Conservation (phyloP, 2,797 vertebrate species). For the Protosalanx chinensis region DNA sequence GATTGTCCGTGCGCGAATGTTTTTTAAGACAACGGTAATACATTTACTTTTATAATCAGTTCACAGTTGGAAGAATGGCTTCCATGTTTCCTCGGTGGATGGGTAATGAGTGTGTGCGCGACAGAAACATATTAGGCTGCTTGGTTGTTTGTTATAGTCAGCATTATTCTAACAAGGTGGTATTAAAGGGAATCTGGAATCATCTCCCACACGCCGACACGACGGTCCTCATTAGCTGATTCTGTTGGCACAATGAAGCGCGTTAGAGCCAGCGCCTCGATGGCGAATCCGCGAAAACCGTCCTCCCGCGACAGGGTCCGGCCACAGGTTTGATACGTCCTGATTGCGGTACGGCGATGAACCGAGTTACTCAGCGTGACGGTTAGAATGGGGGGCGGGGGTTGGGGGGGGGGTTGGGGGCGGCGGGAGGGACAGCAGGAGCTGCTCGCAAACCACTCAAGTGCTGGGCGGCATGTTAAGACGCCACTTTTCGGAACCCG, state of each 20-base stretch:
- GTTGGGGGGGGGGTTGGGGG: conserved; percentile 19
- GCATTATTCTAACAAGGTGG: conserved; percentile 50
- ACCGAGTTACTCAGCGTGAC: not conserved
- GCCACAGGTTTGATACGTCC: conserved; percentile 1
- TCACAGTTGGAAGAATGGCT: conserved; percentile 33
- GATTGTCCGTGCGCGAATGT: not conserved
- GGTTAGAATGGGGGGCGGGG: conserved; percentile 7
- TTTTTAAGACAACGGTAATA: conserved; percentile 34
- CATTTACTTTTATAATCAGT: conserved; percentile 47
- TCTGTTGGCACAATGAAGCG: conserved; percentile 27
- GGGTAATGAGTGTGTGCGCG: conserved; percentile 59
- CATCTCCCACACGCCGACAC: conserved; percentile 19
- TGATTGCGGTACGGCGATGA: conserved; percentile 10
- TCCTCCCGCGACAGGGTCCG: not conserved
- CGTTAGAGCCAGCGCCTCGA: conserved; percentile 29
- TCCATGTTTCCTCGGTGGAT: conserved; percentile 44
- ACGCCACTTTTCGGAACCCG: not conserved
- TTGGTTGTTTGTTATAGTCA: conserved; percentile 45
- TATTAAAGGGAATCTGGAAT: conserved; percentile 44
- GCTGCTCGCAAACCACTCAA: conserved; percentile 42
- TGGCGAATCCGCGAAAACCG: conserved; percentile 1
- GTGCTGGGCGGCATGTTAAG: conserved; percentile 43
- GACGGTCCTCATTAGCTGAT: conserved; percentile 19
- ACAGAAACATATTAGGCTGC: conserved; percentile 39
- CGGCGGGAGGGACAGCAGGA: conserved; percentile 25